Evolutionary conservation across 2,888 invertebrate species (phyloP).

Genomic region (Allacma fusca): DNA sequence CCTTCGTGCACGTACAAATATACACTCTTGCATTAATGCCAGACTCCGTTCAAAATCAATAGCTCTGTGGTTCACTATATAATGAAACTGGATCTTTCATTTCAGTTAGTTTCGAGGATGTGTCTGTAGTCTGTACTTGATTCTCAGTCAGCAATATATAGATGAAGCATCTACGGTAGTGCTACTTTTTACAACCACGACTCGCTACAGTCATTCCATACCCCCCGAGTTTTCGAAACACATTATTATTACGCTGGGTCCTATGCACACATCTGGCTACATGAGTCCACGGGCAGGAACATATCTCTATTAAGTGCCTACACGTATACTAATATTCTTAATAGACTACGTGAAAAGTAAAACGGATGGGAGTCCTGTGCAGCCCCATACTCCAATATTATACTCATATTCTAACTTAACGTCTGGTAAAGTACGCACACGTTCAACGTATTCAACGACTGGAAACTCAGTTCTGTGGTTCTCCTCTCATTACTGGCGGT

Average conservation of each 20-base stretch:
- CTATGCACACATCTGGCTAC: constrained; percentile 24
- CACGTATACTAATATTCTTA: constrained; percentile 28
- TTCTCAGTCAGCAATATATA: constrained; percentile 11
- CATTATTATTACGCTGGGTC: constrained; percentile 17
- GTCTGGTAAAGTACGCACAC: constrained; percentile 1
- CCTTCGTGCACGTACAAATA: constrained; percentile 10
- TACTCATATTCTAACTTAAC: background rate
- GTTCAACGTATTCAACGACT: background rate
- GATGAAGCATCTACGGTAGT: background rate
- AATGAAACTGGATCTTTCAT: constrained; percentile 27
- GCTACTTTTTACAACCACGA: background rate
- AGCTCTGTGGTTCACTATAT: constrained; percentile 20
- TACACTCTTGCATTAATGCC: constrained; percentile 32
- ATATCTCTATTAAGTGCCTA: constrained; percentile 36
- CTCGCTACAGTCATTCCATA: background rate
- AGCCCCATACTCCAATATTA: background rate
- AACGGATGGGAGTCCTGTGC: constrained; percentile 16
- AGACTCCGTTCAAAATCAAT: constrained; percentile 41
- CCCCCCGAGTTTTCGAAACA: constrained; percentile 10
- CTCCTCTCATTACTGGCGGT: constrained; percentile 27
- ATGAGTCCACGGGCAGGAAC: background rate
- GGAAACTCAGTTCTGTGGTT: constrained; percentile 28
- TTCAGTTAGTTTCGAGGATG: constrained; percentile 23
- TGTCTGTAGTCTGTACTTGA: constrained; percentile 16
- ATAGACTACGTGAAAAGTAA: constrained; percentile 27